Evolutionary conservation across 2,888 invertebrate species (phyloP), one percentile per base, ranked within the genome.

Genomic region (Trimorus sp.): DNA sequence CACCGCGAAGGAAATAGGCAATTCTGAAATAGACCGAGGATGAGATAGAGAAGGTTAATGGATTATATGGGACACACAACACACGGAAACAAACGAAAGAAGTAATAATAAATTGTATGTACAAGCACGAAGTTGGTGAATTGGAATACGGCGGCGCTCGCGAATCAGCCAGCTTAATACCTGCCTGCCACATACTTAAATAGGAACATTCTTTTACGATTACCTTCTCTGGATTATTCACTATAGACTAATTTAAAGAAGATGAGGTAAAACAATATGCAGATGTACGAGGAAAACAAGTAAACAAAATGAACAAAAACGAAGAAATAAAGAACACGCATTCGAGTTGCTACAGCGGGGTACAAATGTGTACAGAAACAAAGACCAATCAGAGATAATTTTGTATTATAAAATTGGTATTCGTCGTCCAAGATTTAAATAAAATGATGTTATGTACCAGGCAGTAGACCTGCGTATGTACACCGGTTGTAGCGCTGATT

Each of bases 131-230:
- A 56, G 66, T 51, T 37, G 62, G 62, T 40, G 15, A 60, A 78
- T 53, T 62, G 60, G 60, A 79, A 71, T 49, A 63, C 8, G 66
- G 76, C 49, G 77, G 82, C 65, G 66, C 66, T 78, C 78, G 70
- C 79, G 12, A 69, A 62, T 71, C 82, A 91, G 91, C 90, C 91
- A 91, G 91, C 91, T 91, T 91, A 88, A 91, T 91, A 90, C 90
- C 91, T 91, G 91, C 91, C 90, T 90, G 90, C 78, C 79, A 87
- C 83, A 84, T 87, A 88, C 85, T 85, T 86, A 84, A 86, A 81
- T 85, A 87, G 87, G 68, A 87, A 87, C 85, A 84, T 87, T 88
- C 62, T 85, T 87, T 86, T 87, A 84, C 85, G 45, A 86, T 83
- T 85, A 86, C 83, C 85, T 82, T 85, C 85, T 85, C 77, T 87